Evolutionary conservation across 2,797 vertebrate genomes (phyloP).

Genomic region (Takifugu ocellatus): DNA sequence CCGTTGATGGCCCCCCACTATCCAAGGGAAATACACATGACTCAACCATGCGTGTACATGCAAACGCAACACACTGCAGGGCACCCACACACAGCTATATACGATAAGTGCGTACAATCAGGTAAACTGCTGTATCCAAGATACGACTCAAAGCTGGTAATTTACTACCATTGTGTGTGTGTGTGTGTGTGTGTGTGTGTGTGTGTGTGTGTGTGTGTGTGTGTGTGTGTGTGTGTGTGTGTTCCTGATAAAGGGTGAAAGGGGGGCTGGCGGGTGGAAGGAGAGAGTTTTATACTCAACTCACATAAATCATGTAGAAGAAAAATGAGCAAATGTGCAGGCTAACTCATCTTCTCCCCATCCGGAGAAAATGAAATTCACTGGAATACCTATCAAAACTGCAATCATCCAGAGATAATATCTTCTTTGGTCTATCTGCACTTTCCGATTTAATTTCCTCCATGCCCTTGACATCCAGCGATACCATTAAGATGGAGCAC

Average conservation of each 20-base stretch:
- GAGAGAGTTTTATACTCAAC: slow-evolving; percentile 92
- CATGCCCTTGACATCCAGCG: slow-evolving; percentile 99
- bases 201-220: slow-evolving; percentile 26
- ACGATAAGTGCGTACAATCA: slow-evolving; percentile 61
- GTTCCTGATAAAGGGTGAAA: slow-evolving; percentile 55
- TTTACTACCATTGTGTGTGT: slow-evolving; percentile 80
- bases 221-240: slow-evolving; percentile 43
- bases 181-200: slow-evolving; percentile 25
- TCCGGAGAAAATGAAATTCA: slow-evolving; percentile 99
- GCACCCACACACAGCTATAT: slow-evolving; percentile 22
- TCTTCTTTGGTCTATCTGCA: slow-evolving; percentile 99
- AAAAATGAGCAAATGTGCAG: slow-evolving; percentile 99
- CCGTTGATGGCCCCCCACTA: slow-evolving; percentile 62
- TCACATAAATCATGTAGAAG: slow-evolving; percentile 99
- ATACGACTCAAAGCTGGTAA: slow-evolving; percentile 86
- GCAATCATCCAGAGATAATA: slow-evolving; percentile 99
- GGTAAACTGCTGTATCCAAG: slow-evolving; percentile 73
- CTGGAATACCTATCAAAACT: slow-evolving; percentile 99
- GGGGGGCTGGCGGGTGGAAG: slow-evolving; percentile 24
- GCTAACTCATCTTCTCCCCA: slow-evolving; percentile 98
- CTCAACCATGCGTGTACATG: slow-evolving; percentile 7
- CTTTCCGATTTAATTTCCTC: slow-evolving; percentile 99
- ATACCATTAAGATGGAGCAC: slow-evolving; percentile 99
- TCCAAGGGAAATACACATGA: slow-evolving; percentile 37
- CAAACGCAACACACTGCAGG: slow-evolving; percentile 15